phyloP scores from a whole-genome alignment of 2,113 vertebrate genomes.

The Felis chaus region DNA sequence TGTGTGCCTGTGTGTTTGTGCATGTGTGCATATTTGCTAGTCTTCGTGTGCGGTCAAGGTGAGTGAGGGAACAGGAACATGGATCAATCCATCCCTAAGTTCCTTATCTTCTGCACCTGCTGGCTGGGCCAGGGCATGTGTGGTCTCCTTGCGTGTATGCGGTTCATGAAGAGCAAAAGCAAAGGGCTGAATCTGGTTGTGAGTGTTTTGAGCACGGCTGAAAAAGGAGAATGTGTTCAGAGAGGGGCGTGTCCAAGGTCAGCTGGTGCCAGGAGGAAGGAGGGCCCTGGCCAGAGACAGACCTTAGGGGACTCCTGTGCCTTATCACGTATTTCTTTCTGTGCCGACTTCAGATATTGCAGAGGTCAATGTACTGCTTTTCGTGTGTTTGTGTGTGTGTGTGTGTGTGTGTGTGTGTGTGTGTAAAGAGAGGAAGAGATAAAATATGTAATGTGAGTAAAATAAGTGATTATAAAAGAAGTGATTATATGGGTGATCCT shows the following conservation, averaged over 20 bases:
- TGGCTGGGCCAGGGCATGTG: rapidly evolving
- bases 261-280: rapidly evolving
- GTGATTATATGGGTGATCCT: background rate
- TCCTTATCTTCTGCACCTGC: background rate
- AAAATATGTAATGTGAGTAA: no score
- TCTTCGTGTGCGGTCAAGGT: background rate
- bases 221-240: background rate
- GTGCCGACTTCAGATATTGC: background rate
- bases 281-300: background rate
- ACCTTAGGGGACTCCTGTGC: background rate
- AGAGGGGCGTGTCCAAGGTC: background rate
- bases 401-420: background rate
- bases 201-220: background rate
- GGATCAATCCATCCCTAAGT: rapidly evolving
- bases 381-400: background rate
- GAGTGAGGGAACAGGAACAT: no score
- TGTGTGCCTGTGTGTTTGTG: background rate
- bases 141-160: rapidly evolving
- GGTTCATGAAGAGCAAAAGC: no score
- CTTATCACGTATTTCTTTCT: rapidly evolving
- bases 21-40: rapidly evolving
- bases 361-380: background rate
- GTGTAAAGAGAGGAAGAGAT: no score
- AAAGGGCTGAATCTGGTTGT: rapidly evolving
- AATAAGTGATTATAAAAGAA: background rate